Conservation (phyloP, 2,888 invertebrate genomes). For the Agrotis exclamationis region DNA sequence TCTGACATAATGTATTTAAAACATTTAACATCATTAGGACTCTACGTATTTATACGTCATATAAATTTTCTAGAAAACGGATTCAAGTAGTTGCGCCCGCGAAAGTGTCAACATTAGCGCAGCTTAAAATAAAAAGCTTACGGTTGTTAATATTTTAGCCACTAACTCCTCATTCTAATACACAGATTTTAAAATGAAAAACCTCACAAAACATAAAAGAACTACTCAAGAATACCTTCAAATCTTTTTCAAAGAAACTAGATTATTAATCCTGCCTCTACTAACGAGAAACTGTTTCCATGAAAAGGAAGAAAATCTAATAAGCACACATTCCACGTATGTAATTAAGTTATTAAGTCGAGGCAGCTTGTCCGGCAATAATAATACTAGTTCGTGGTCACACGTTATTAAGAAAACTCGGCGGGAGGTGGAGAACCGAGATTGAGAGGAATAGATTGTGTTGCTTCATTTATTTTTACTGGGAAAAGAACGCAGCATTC, state of each 20-base stretch:
- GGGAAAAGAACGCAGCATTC: no score
- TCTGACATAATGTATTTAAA: no score
- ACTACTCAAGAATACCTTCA: background rate
- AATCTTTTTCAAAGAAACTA: conserved; percentile 8
- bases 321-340: conserved; percentile 26
- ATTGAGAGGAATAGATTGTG: background rate
- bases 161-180: no score
- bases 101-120: no score
- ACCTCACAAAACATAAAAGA: background rate
- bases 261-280: conserved; percentile 2
- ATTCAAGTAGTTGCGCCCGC: no score
- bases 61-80: no score
- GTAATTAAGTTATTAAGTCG: conserved; percentile 44
- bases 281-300: conserved; percentile 12
- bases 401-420: conserved; percentile 41
- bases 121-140: no score
- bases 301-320: conserved; percentile 34
- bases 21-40: no score
- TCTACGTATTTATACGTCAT: no score
- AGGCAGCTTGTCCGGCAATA: conserved; percentile 24
- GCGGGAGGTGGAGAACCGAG: background rate
- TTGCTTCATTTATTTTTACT: background rate
- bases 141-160: no score
- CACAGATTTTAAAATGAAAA: background rate
- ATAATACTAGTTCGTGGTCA: conserved; percentile 38